Evolutionary conservation across 2,888 invertebrate species (phyloP).

Genomic region (Drosophila cyrtoloma): DNA sequence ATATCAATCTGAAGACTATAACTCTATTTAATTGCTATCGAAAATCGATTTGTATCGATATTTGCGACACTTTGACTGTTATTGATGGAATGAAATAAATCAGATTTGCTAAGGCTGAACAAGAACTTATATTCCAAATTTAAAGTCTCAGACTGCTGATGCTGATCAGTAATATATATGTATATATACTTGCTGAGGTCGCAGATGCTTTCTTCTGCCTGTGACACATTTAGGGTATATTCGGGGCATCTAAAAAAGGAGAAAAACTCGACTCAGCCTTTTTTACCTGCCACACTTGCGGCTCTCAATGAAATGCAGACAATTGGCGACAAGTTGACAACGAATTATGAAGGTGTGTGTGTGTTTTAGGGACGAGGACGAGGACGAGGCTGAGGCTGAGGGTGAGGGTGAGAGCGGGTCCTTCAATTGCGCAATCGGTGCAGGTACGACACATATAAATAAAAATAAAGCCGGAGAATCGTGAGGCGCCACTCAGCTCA

Average conservation of each 20-base stretch:
- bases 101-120: neutral
- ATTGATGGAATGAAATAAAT: neutral
- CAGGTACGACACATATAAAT: slow-evolving; percentile 29
- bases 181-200: neutral
- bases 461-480: slow-evolving; percentile 19
- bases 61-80: rapidly evolving
- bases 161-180: neutral
- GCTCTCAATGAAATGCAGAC: slow-evolving; percentile 68
- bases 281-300: slow-evolving; percentile 57
- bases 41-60: neutral
- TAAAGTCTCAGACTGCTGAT: neutral
- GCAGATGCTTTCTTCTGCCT: neutral
- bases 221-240: neutral
- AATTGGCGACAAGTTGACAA: slow-evolving; percentile 80
- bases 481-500: slow-evolving; percentile 75
- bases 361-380: slow-evolving; percentile 7
- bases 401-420: slow-evolving; percentile 5
- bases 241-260: neutral
- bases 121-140: neutral
- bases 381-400: neutral
- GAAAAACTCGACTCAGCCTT: neutral
- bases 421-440: slow-evolving; percentile 37
- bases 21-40: neutral
- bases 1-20: neutral
- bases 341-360: slow-evolving; percentile 41